These are phyloP conservation scores for Rhipidura dahli DNA, from an alignment of 2,113 vertebrate species.

Conservation along the genomic window DNA sequence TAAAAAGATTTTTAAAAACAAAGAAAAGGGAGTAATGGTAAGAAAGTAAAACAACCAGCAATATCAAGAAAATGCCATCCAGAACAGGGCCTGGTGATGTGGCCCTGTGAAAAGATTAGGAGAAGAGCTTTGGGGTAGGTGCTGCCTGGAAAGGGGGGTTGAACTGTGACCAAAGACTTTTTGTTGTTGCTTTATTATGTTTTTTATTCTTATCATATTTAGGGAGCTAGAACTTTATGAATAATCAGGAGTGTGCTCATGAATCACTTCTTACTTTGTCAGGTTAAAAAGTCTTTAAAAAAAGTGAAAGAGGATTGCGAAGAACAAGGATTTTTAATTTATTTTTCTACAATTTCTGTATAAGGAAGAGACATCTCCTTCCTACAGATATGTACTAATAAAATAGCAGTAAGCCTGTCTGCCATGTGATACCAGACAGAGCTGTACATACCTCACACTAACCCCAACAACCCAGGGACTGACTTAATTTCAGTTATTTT, in stretches of 20 bases:
- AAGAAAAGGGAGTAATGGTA: background rate
- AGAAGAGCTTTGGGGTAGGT: background rate
- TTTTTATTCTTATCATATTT: background rate
- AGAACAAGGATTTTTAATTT: background rate
- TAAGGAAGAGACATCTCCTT: background rate
- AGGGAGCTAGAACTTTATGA: background rate
- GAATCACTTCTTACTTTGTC: background rate
- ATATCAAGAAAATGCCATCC: background rate
- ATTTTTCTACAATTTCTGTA: background rate
- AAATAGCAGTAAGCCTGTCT: background rate
- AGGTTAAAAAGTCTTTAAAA: background rate
- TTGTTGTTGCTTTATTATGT: background rate
- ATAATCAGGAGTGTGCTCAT: background rate
- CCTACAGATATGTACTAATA: background rate
- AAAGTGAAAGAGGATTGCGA: background rate
- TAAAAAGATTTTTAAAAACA: background rate
- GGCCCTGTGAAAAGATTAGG: background rate
- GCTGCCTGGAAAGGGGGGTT: background rate
- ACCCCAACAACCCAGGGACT: background rate
- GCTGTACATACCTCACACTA: background rate
- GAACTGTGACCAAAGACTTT: background rate
- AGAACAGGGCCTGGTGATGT: background rate
- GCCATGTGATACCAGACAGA: background rate
- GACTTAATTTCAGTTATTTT: background rate
- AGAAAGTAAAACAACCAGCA: background rate